Conservation (phyloP, 92 coral and sea anemone species). For the Muricea muricata region DNA sequence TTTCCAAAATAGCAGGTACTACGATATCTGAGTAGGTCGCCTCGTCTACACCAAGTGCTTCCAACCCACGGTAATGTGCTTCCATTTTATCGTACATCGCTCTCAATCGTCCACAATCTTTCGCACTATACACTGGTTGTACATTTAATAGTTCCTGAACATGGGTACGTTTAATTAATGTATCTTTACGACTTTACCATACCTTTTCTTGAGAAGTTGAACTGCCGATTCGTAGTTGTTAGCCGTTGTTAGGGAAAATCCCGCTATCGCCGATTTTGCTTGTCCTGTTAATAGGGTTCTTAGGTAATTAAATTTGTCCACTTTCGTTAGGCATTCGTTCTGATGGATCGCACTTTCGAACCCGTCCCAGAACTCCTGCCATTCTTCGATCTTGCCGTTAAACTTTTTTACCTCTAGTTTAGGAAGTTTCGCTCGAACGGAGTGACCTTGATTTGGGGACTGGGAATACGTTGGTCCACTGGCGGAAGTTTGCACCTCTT, state of each 20-base stretch:
- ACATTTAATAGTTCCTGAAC: conserved; percentile 49
- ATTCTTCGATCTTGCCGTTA: conserved; percentile 40
- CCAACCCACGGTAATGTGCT: conserved; percentile 42
- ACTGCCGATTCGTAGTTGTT: conserved; percentile 49
- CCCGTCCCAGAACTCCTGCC: conserved; percentile 70
- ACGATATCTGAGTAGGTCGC: conserved; percentile 42
- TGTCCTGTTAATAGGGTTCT: conserved; percentile 30
- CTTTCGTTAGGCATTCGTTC: conserved; percentile 46
- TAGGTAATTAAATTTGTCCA: conserved; percentile 48
- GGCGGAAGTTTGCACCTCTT: too few relatives aligned
- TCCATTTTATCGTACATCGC: conserved; percentile 21
- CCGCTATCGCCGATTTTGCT: conserved; percentile 50
- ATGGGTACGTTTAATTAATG: conserved; percentile 45
- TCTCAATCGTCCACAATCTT: conserved; percentile 39
- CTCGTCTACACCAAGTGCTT: conserved; percentile 58
- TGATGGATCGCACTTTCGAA: conserved; percentile 62
- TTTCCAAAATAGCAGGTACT: conserved; percentile 42
- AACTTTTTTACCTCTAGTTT: conserved; percentile 46
- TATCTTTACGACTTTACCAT: conserved; percentile 50
- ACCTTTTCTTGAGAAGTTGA: conserved; percentile 13
- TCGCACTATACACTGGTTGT: conserved; percentile 38
- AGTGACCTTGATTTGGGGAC: background rate
- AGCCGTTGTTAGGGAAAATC: conserved; percentile 44
- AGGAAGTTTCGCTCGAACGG: conserved; percentile 41
- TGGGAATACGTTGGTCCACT: too few relatives aligned